Base-by-base conservation (phyloP, 53 echinoderm and acorn worm genomes). In the Apostichopus leukothele region DNA sequence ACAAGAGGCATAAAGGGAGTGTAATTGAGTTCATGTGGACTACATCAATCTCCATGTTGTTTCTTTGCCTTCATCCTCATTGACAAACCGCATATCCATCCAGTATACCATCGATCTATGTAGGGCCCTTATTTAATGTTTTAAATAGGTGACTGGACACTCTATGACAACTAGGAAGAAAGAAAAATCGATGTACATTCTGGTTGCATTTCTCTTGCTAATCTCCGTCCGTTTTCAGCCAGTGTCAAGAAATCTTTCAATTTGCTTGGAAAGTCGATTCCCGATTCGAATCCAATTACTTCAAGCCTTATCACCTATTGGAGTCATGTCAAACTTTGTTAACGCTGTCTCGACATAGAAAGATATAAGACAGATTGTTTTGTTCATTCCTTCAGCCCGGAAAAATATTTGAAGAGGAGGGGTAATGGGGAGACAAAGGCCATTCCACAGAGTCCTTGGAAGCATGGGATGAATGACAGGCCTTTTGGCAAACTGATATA, bases 231-330 rank as follows among this genome's bases (percentile, higher is more conserved):
- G 39, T 79, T 79, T 79, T 52, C 50, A 79, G 53, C 18, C 79
- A 79, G 79, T 79, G 79, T 79, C 53, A 79, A 79, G 53, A 79
- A 79, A 79, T 79, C 79, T 79, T 53, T 53, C 79, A 18, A 52
- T 79, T 79, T 79, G 79, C 63, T 79, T 79, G 53, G 53, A 79
- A 79, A 79, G 79, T 79, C 79, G 79, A 79, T 79, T 79, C 79
- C 51, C 79, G 20, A 79, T 79, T 79, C 79, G 52, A 79, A 79
- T 79, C 79, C 79, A 79, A 79, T 79, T 79, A 79, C 79, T 79
- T 79, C 79, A 79, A 79, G 79, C 53, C 79, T 79, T 19, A 51
- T 79, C 79, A 79, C 79, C 79, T 79, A 79, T 79, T 79, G 79
- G 79, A 53, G 52, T 53, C 79, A 7, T 79, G 78, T 77, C 78